Conservation (phyloP, 1,140 invertebrate species). For the Pararge aegeria region DNA sequence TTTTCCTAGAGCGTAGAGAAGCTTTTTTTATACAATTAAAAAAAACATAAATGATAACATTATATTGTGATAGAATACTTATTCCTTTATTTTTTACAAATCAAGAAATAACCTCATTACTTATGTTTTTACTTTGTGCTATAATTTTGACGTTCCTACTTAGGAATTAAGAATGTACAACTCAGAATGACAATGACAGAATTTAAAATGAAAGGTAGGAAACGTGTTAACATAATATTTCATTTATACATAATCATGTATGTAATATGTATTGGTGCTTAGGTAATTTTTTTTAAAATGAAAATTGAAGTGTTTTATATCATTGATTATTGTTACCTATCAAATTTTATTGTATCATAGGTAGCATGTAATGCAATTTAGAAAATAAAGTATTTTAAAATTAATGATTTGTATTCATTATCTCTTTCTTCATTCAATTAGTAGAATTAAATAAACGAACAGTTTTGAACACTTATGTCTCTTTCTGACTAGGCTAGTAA, state of each 20-base stretch:
- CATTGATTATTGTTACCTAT: neutral
- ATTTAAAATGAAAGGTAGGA: too few relatives aligned
- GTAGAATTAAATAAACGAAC: too few relatives aligned
- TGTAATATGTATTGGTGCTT: neutral
- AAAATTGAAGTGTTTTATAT: neutral
- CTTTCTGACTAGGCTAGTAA: too few relatives aligned
- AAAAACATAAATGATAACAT: neutral
- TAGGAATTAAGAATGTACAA: too few relatives aligned
- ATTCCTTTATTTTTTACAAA: neutral
- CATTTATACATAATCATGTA: too few relatives aligned
- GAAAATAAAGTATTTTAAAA: slow-evolving; percentile 6
- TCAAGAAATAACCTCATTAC: neutral
- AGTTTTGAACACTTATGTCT: too few relatives aligned
- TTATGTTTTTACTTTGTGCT: too few relatives aligned
- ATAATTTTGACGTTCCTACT: too few relatives aligned
- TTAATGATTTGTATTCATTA: neutral
- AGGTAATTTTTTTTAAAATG: neutral
- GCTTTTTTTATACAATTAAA: slow-evolving; percentile 5
- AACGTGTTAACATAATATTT: too few relatives aligned
- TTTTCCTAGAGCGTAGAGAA: slow-evolving; percentile 4
- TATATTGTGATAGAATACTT: neutral
- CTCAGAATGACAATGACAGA: too few relatives aligned
- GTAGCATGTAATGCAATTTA: slow-evolving; percentile 12
- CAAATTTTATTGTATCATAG: slow-evolving; percentile 1
- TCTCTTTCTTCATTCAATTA: neutral